Base-by-base conservation (phyloP, 1,140 invertebrate species). In the Drosophila erecta region DNA sequence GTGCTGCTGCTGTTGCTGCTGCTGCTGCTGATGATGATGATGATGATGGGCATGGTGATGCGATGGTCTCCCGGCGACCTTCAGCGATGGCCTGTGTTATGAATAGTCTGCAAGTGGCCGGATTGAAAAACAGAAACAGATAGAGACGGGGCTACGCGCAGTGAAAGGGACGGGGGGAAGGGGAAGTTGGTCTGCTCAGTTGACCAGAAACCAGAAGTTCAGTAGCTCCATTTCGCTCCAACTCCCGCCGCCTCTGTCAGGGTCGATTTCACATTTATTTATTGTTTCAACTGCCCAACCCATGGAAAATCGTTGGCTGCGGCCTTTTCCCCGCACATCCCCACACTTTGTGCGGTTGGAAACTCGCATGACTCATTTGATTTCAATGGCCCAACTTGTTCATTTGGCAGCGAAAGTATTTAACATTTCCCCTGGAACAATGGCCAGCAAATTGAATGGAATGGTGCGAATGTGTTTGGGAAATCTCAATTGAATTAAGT, bases 301-400 rank as follows among this genome's bases (percentile, higher is more conserved):
- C 57, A 60, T 20, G 20, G 57, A 62, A 46, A 69, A 74, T 44
- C 41, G 49, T 47, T 43, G 17, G 35, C 40, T 30, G 35, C 40
- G 11, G 33, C 47, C 4, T 37, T 22, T 47, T 11, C 27, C 22
- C 22, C 35, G 7, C 17, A 8, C 61, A 17, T 7, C 17, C 35
- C 10, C 3, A n/a, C 37, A n/a, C 37, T 55, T 62, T 69, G 47
- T 51, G 37, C 57, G 77, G 62, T 41, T 66, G 74, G 62, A 74
- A 75, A 44, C 62, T 64, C 41, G 56, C 69, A 85, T 87, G 83
- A 87, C 79, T 86, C 83, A 86, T 81, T 86, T 86, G 56, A 87
- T 87, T 87, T 81, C 74, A 86, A 86, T 83, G 65, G 83, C 61
- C 46, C 67, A 77, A 87, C 72, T 81, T 86, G 79, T 86, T 76